Evolutionary conservation across 1,140 invertebrate genomes (phyloP).

Genomic region (Condylostylus longicornis): DNA sequence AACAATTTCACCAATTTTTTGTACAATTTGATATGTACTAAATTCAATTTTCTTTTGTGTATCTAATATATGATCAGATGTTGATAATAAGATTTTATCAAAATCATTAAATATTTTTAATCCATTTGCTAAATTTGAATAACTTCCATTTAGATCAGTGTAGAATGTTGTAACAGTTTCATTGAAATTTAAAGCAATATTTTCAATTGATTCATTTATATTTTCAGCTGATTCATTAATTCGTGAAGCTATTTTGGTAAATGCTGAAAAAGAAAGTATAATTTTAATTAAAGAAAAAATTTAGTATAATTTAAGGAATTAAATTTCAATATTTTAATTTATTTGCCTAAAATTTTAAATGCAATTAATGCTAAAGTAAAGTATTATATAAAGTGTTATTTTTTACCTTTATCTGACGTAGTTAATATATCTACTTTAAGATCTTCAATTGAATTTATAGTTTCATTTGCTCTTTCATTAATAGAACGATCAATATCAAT

Average conservation of each 20-base stretch:
- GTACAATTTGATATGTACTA: slow-evolving; percentile 66
- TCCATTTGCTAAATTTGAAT: slow-evolving; percentile 36
- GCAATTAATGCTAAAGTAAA: too few species aligned
- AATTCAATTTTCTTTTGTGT: slow-evolving; percentile 73
- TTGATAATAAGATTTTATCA: slow-evolving; percentile 65
- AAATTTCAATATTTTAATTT: not conserved
- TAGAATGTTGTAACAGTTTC: slow-evolving; percentile 24
- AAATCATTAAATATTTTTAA: slow-evolving; percentile 47
- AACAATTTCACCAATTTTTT: slow-evolving; percentile 58
- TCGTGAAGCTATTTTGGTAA: slow-evolving; percentile 29
- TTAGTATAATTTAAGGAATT: not conserved
- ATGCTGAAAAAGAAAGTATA: slow-evolving; percentile 8
- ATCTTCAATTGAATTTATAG: slow-evolving; percentile 18
- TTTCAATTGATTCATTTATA: slow-evolving; percentile 29
- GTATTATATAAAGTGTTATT: too few species aligned
- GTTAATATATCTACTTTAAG: slow-evolving; percentile 14
- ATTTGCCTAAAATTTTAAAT: too few species aligned
- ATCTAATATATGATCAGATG: slow-evolving; percentile 68
- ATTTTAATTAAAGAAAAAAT: not conserved
- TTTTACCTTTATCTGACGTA: slow-evolving; percentile 19
- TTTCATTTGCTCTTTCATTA: slow-evolving; percentile 17
- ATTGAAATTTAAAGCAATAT: slow-evolving; percentile 7
- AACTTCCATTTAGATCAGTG: slow-evolving; percentile 39
- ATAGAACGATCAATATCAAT: too few species aligned
- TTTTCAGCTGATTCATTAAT: slow-evolving; percentile 32